phyloP scores from a whole-genome alignment of 2,888 invertebrate species.

The Limnephilus rhombicus region DNA sequence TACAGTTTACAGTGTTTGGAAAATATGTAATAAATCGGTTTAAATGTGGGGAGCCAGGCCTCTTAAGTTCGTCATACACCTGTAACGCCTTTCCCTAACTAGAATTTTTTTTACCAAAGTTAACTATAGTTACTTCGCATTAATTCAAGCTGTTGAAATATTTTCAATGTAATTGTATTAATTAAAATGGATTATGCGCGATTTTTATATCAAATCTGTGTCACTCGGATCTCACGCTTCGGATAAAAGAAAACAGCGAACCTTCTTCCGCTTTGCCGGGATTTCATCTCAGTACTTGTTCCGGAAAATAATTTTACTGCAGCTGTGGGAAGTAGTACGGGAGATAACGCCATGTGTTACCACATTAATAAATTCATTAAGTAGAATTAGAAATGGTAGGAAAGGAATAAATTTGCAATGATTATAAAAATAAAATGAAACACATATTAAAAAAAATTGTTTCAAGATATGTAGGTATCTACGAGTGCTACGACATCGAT shows the following conservation, averaged over 20 bases:
- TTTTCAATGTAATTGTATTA: background rate
- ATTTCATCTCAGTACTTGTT: conserved; percentile 28
- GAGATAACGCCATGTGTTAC: background rate
- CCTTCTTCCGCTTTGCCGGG: conserved; percentile 49
- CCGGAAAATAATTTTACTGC: conserved; percentile 4
- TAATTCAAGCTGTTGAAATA: background rate
- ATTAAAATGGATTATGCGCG: background rate
- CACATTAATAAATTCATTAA: background rate
- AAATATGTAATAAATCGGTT: too few relatives aligned
- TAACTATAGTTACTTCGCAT: background rate
- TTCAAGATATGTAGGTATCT: too few relatives aligned
- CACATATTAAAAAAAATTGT: background rate
- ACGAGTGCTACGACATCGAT: too few relatives aligned
- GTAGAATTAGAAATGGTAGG: background rate
- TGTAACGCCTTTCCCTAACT: background rate
- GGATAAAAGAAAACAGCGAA: conserved; percentile 58
- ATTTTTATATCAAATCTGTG: conserved; percentile 50
- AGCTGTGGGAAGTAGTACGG: background rate
- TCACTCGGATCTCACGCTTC: conserved; percentile 61
- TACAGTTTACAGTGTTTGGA: too few relatives aligned
- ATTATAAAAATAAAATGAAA: background rate
- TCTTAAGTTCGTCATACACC: too few relatives aligned
- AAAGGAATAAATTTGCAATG: background rate
- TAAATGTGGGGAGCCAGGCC: too few relatives aligned
- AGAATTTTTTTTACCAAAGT: background rate